Evolutionary conservation across 2,113 vertebrate genomes (phyloP).

Genomic region (Bubo bubo): DNA sequence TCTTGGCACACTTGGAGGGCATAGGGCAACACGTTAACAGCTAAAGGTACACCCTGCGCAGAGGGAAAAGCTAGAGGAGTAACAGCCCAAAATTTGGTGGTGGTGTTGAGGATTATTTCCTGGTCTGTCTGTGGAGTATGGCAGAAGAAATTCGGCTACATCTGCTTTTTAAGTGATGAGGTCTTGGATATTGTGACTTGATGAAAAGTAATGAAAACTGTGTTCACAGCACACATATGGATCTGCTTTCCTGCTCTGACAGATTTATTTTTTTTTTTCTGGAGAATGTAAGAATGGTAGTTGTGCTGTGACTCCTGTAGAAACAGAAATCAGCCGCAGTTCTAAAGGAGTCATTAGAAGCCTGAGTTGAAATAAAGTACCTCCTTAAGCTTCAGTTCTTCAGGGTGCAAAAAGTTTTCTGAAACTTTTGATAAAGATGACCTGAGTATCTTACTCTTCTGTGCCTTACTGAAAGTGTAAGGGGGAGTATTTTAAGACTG

Average conservation of each 20-base stretch:
- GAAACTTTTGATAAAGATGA: neutral
- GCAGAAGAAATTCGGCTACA: neutral
- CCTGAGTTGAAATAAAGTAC: neutral
- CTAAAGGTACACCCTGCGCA: neutral
- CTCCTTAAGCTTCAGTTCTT: neutral
- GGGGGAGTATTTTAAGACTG: neutral
- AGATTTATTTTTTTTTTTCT: too few relatives aligned
- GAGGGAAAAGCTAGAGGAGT: neutral
- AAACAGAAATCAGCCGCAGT: fast-evolving
- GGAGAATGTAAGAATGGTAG: neutral
- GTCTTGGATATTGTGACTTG: neutral
- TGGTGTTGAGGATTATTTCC: neutral
- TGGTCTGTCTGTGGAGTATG: neutral
- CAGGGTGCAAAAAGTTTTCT: neutral
- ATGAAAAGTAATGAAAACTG: neutral
- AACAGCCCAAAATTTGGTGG: neutral
- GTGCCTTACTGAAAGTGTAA: neutral
- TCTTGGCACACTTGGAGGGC: neutral
- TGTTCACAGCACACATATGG: fast-evolving
- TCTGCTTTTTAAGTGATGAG: neutral
- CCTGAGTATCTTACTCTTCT: neutral
- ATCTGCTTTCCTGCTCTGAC: neutral
- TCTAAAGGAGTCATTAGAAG: neutral
- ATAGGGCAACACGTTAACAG: neutral
- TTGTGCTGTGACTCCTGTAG: neutral